phyloP scores from a whole-genome alignment of 2,113 vertebrate species.

The Leptobrachium leishanense region DNA sequence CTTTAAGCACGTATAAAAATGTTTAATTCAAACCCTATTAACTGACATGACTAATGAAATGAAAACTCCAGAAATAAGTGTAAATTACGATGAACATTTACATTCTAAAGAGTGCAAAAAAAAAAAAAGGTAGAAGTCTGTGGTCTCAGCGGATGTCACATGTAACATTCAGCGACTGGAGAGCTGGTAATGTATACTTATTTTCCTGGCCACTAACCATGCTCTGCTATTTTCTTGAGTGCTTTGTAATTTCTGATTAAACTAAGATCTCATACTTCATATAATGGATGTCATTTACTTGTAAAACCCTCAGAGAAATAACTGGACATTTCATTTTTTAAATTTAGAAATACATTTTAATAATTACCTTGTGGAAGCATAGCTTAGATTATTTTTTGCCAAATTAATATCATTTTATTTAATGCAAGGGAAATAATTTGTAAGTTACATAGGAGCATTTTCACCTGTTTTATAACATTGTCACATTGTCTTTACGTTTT shows the following conservation, averaged over 20 bases:
- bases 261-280: neutral
- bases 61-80: neutral
- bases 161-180: neutral
- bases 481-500: no score
- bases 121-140: neutral
- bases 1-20: neutral
- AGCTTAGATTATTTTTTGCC: no score
- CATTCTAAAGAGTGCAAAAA: neutral
- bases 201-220: neutral
- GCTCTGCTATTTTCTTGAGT: neutral
- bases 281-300: neutral
- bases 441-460: no score
- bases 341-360: no score
- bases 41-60: neutral
- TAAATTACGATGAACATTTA: neutral
- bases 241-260: conserved; percentile 2
- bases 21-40: neutral
- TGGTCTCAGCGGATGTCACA: neutral
- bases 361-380: no score
- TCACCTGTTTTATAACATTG: no score
- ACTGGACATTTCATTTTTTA: no score
- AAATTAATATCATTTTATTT: no score
- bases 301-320: no score
- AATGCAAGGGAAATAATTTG: no score
- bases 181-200: neutral